Evolutionary conservation across 1,140 invertebrate genomes (phyloP).

Genomic region (Drosophila ogumai): DNA sequence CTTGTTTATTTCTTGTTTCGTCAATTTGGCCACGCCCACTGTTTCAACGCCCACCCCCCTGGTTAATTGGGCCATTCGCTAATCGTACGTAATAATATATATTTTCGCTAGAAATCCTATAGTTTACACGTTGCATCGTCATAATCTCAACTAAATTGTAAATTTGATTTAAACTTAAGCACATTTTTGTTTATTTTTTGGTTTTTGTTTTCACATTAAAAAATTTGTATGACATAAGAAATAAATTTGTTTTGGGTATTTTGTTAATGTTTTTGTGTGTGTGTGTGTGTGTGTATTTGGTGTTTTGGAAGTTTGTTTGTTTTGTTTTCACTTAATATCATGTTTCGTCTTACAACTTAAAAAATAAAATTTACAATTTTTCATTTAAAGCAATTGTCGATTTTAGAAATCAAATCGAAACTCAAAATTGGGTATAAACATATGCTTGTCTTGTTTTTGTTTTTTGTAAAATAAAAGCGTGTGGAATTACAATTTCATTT

Average conservation of each 20-base stretch:
- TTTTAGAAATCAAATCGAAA: constrained; percentile 52
- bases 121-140: constrained; percentile 42
- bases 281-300: constrained; percentile 24
- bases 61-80: constrained; percentile 24
- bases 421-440: constrained; percentile 51
- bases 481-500: constrained; percentile 83
- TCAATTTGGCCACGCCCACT: constrained; percentile 20
- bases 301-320: constrained; percentile 38
- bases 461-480: constrained; percentile 80
- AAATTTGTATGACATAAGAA: constrained; percentile 77
- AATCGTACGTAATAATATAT: constrained; percentile 54
- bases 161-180: constrained; percentile 82
- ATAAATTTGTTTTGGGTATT: constrained; percentile 55
- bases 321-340: constrained; percentile 60
- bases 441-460: constrained; percentile 14
- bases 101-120: constrained; percentile 71
- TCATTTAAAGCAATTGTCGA: constrained; percentile 55
- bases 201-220: constrained; percentile 40
- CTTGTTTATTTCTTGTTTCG: neutral
- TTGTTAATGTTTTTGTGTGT: constrained; percentile 25
- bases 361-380: constrained; percentile 49
- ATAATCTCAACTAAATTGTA: constrained; percentile 81
- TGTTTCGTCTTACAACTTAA: constrained; percentile 45
- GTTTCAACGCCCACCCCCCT: constrained; percentile 3
- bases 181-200: constrained; percentile 69